Percentiles rank a stretch among this genome's conserved stretches.
Evolutionary conservation across 2,888 invertebrate genomes (phyloP).

Genomic region (Leptinotarsa peninsularis): DNA sequence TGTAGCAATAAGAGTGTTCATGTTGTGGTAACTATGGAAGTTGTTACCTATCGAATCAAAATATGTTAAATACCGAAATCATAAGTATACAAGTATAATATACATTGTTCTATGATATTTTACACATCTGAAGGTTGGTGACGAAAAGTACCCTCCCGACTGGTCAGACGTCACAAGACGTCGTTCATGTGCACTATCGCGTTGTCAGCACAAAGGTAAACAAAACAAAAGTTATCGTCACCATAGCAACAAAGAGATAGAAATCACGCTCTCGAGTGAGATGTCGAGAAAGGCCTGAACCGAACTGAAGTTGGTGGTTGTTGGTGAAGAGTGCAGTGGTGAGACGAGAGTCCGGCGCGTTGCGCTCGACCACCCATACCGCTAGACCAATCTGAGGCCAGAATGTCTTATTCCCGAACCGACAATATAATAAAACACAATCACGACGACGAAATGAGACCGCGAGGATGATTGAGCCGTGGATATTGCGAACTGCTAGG

Average conservation of each 20-base stretch:
- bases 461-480: slow-evolving; percentile 66
- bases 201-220: slow-evolving; percentile 22
- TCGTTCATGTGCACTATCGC: slow-evolving; percentile 10
- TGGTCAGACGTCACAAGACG: not conserved
- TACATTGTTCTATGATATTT: not conserved
- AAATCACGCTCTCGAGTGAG: slow-evolving; percentile 53
- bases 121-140: not conserved
- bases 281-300: slow-evolving; percentile 38
- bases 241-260: slow-evolving; percentile 49
- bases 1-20: not conserved
- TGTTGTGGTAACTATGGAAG: not conserved
- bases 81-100: no score
- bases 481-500: slow-evolving; percentile 60
- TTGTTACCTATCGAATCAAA: no score
- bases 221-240: slow-evolving; percentile 28
- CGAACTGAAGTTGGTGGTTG: slow-evolving; percentile 58
- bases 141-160: not conserved
- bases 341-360: slow-evolving; percentile 40
- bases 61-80: no score
- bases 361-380: slow-evolving; percentile 65
- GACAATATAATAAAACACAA: slow-evolving; percentile 66
- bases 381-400: slow-evolving; percentile 67
- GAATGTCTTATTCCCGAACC: slow-evolving; percentile 66
- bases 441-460: slow-evolving; percentile 65
- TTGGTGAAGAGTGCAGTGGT: slow-evolving; percentile 46